Evolutionary conservation across 2,888 invertebrate genomes (phyloP), one percentile per base, ranked within the genome.

Genomic region (Acleris emargana): DNA sequence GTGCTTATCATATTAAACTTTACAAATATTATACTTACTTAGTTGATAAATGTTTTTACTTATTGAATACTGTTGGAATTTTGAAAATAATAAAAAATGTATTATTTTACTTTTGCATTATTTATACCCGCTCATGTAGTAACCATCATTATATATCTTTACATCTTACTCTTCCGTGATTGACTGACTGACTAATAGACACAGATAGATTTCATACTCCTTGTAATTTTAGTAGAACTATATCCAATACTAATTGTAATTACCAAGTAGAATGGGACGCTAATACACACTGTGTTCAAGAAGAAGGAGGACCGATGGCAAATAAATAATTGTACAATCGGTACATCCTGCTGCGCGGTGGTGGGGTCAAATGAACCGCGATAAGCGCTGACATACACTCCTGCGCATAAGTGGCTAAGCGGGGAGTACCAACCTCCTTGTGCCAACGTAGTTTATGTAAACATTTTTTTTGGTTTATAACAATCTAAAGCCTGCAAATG

Each of bases 331-430:
- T 67, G 70, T 69, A 73, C 71, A 72, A 69, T 71, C 68, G 68
- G 71, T 72, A 74, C 73, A 76, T 80, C 79, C 80, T 76, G 76
- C 69, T 64, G 64, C 52, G 67, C 71, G 69, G 73, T 74, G 76
- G 80, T 74, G 76, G 80, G 86, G 85, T 86, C 86, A 85, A 81
- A 79, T 78, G 79, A 76, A 69, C 76, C 71, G 74, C 72, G 83
- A 86, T 85, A 83, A 81, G 73, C 71, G 83, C 81, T 84, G 82
- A 81, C 69, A 63, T 64, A 69, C 68, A 62, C 68, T 73, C 54
- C 50, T 67, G 72, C 45, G 50, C 28, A 57, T 73, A 76, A 61
- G 78, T 79, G 55, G 9, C 42, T 7, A 3, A n/a, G 16, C 3
- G 22, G 45, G 11, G 16, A 22, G 22, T 9, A 9, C 32, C 9